Percentiles rank a stretch among this genome's conserved stretches.
Conservation (phyloP, 2,888 invertebrate species). For the Dugesia japonica region DNA sequence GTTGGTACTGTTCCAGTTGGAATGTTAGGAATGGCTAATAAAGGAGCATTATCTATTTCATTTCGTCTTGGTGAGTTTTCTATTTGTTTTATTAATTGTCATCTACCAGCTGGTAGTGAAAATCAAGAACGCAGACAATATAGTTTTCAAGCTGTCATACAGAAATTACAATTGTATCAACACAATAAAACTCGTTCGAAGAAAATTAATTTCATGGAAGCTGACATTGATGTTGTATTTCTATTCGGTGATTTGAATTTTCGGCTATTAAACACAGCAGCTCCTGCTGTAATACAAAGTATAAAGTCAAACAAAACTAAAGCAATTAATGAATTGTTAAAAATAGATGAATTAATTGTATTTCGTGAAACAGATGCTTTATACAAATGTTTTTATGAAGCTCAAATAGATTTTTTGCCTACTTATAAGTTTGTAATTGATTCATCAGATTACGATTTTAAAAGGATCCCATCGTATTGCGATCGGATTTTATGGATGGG, state of each 20-base stretch:
- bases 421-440: constrained; percentile 8
- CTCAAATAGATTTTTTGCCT: constrained; percentile 23
- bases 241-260: constrained; percentile 26
- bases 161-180: neutral
- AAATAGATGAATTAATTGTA: neutral
- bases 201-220: neutral
- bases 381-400: constrained; percentile 17
- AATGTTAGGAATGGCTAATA: constrained; percentile 25
- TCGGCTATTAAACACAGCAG: neutral
- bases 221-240: constrained; percentile 14
- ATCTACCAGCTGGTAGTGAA: constrained; percentile 16
- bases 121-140: neutral
- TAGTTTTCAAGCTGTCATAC: neutral
- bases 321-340: neutral
- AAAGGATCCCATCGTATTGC: constrained; percentile 12
- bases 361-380: constrained; percentile 20
- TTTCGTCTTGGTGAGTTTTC: neutral
- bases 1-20: neutral
- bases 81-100: constrained; percentile 23
- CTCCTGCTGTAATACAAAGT: neutral
- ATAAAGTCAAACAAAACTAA: neutral
- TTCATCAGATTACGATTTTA: neutral
- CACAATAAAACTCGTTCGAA: neutral
- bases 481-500: constrained; percentile 23
- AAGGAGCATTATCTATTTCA: constrained; percentile 26